These are phyloP conservation scores for Pachypsylla venusta DNA, from an alignment of 1,140 invertebrate species.

Conservation along the genomic window DNA sequence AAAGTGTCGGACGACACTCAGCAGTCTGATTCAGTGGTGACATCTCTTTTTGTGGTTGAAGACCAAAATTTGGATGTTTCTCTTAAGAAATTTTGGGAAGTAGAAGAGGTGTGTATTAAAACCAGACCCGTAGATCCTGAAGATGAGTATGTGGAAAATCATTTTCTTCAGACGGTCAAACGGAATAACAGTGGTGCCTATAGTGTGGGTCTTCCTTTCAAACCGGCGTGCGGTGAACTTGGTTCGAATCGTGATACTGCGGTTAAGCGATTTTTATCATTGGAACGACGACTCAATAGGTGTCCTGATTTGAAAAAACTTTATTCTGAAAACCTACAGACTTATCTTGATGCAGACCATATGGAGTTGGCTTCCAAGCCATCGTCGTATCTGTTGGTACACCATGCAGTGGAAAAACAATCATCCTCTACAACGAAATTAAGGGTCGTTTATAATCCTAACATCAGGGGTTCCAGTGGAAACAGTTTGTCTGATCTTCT, in stretches of 20 bases:
- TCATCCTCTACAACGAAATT: constrained; percentile 25
- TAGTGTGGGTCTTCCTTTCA: not conserved
- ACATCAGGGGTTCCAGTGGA: constrained; percentile 24
- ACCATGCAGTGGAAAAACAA: not conserved
- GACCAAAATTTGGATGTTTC: not conserved
- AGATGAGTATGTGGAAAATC: not conserved
- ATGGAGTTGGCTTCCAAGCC: constrained; percentile 1
- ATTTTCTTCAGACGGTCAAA: not conserved
- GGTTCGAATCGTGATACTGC: no score
- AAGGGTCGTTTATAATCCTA: constrained; percentile 29
- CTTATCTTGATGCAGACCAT: constrained; percentile 16
- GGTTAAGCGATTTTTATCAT: not conserved
- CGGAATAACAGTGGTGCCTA: not conserved
- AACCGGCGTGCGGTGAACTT: no score
- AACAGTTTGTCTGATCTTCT: constrained; percentile 28
- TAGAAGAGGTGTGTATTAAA: not conserved
- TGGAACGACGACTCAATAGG: not conserved
- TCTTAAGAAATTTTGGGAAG: not conserved
- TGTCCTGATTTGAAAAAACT: not conserved
- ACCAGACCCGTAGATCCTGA: not conserved
- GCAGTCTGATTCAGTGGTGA: no score
- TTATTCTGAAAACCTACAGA: not conserved
- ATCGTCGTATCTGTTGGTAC: not conserved
- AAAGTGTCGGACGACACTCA: constrained; percentile 4
- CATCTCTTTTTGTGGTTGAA: not conserved